Conservation (phyloP, 30 jellyfish, hydroid and myxozoan species). For the Phacellophora camtschatica region DNA sequence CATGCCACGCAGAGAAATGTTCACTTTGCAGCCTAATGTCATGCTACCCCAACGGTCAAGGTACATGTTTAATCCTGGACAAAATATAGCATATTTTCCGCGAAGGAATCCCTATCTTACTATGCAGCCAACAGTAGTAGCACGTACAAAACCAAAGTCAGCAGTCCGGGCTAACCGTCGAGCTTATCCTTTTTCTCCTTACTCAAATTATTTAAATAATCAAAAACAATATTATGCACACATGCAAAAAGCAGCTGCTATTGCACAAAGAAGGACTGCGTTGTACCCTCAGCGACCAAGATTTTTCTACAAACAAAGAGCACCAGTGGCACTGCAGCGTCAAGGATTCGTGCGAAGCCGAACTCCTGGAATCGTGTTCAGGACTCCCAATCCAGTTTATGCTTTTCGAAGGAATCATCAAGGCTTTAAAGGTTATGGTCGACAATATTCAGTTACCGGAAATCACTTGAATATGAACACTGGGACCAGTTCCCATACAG, state of each 20-base stretch:
- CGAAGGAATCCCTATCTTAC: constrained; percentile 13
- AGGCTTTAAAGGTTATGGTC: constrained; percentile 3
- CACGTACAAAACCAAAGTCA: constrained; percentile 24
- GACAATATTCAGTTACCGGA: constrained; percentile 40
- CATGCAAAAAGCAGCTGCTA: background rate
- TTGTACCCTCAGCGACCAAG: background rate
- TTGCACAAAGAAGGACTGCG: background rate
- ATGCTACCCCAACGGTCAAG: constrained; percentile 8
- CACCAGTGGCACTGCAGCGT: constrained; percentile 25
- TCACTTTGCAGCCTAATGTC: background rate
- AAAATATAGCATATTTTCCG: constrained; percentile 6
- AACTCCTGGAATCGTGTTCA: background rate
- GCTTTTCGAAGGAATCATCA: background rate
- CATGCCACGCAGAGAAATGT: background rate
- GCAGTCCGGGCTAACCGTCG: background rate
- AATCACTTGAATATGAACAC: constrained; percentile 45
- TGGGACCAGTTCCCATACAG: constrained; percentile 50
- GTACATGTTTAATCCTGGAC: background rate
- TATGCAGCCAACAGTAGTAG: background rate
- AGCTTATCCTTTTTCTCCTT: background rate
- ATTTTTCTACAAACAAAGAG: background rate
- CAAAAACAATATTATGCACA: background rate
- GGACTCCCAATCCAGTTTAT: background rate
- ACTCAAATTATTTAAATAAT: constrained; percentile 1
- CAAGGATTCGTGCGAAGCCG: constrained; percentile 18